Conservation (phyloP, 2,888 invertebrate genomes). For the Oeneis ivallda region DNA sequence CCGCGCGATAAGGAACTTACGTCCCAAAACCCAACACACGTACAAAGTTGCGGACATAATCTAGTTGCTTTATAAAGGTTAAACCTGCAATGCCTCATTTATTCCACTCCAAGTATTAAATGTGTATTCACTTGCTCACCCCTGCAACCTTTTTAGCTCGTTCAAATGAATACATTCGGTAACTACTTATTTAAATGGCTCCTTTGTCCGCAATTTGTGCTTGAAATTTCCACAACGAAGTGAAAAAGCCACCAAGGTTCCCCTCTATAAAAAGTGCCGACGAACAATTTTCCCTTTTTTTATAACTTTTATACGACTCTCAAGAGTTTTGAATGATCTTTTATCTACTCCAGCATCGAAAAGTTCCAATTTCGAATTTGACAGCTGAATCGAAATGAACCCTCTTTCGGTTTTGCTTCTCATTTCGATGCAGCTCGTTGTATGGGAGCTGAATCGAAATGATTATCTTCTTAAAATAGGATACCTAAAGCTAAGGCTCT, state of each 20-base stretch:
- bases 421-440: no score
- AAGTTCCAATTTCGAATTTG: no score
- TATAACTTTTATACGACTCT: conserved; percentile 25
- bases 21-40: no score
- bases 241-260: conserved; percentile 31
- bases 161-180: conserved; percentile 25
- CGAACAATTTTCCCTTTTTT: conserved; percentile 29
- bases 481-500: no score
- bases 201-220: conserved; percentile 29
- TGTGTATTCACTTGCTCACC: conserved; percentile 15
- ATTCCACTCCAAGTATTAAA: conserved; percentile 15
- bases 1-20: no score
- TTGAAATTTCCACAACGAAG: conserved; percentile 28
- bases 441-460: no score
- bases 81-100: conserved; percentile 14
- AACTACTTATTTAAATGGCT: conserved; percentile 35
- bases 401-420: no score
- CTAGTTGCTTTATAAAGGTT: neutral
- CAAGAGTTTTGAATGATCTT: conserved; percentile 14
- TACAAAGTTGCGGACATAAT: neutral
- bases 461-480: no score
- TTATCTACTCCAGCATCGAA: no score
- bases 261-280: conserved; percentile 9
- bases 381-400: no score
- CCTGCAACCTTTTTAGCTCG: conserved; percentile 6